Evolutionary conservation across 1,140 invertebrate genomes (phyloP), one percentile per base, ranked within the genome.

Genomic region (Bilobella aurantiaca): DNA sequence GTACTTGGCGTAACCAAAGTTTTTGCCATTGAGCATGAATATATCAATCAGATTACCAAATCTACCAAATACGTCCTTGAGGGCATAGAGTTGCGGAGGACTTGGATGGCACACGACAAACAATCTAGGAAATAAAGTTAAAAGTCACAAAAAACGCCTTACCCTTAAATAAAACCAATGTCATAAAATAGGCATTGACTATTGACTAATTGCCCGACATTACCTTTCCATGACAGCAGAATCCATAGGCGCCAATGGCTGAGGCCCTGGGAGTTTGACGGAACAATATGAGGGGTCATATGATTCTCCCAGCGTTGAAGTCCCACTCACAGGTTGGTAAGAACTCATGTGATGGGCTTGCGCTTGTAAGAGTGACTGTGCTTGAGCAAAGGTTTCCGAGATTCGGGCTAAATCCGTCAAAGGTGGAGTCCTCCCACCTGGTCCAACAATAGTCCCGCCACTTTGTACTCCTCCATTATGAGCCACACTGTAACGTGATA

Each of bases 11-110:
- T 93, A 96, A 0, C 92, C 92, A 79, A 90, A 94, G 74, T 87
- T 92, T 79, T 89, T 89, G 75, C 91, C 90, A 62, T 86, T 86
- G 66, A 95, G 79, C 76, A 93, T 85, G 73, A 91, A 93, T 2
- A 94, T 89, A 76, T 94, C 90, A 69, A 95, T 94, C 1, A 96
- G 80, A 75, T 90, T 86, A n/a, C 91, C 92, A 81, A 95, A 96
- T 73, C 92, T 84, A 73, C 88, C 89, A 76, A 96, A 96, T 1
- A 89, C 84, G 78, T 96, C 91, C 74, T 86, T 86, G 75, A 96
- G 81, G n/a, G 88, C 84, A 68, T 85, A 82, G 57, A 86, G 82
- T 1, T 89, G 85, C 21, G 91, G 87, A 59, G 91, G 86, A 67
- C 85, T 81, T 18, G 89, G 90, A 58, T 89, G 86, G 73, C 85